These are phyloP conservation scores for Telmatherina bonti DNA, from an alignment of 2,797 vertebrate species.

Conservation along the genomic window DNA sequence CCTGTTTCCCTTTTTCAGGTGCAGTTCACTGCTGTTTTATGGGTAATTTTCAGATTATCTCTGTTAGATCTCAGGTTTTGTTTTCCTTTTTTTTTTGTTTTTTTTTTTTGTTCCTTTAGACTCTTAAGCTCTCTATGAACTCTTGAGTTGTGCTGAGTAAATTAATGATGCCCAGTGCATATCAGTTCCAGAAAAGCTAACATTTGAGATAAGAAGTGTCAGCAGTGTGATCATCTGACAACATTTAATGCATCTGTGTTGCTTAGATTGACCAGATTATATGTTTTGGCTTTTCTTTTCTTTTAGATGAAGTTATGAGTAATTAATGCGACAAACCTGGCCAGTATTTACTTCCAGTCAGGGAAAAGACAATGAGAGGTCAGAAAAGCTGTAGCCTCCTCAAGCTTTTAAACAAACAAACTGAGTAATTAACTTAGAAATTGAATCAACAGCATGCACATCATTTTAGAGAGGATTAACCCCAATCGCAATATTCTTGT, in stretches of 20 bases:
- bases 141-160: no score
- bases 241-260: not conserved
- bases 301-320: slow-evolving; percentile 91
- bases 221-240: no score
- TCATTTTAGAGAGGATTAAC: slow-evolving; percentile 92
- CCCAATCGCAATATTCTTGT: slow-evolving; percentile 94
- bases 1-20: slow-evolving; percentile 64
- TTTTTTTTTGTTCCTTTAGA: no score
- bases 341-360: slow-evolving; percentile 93
- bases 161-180: no score
- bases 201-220: no score
- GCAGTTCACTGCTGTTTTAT: slow-evolving; percentile 92
- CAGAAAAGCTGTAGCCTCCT: slow-evolving; percentile 14
- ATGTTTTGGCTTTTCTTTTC: not conserved
- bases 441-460: slow-evolving; percentile 81
- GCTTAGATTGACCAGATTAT: not conserved
- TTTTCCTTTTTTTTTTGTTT: no score
- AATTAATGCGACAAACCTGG: slow-evolving; percentile 92
- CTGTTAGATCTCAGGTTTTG: not conserved
- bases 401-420: not conserved
- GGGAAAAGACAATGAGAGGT: slow-evolving; percentile 94
- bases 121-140: no score
- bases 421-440: not conserved
- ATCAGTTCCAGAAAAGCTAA: no score
- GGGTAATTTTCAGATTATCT: slow-evolving; percentile 79